Conservation (phyloP, 2,113 vertebrate species). For the Puffinus mauretanicus region DNA sequence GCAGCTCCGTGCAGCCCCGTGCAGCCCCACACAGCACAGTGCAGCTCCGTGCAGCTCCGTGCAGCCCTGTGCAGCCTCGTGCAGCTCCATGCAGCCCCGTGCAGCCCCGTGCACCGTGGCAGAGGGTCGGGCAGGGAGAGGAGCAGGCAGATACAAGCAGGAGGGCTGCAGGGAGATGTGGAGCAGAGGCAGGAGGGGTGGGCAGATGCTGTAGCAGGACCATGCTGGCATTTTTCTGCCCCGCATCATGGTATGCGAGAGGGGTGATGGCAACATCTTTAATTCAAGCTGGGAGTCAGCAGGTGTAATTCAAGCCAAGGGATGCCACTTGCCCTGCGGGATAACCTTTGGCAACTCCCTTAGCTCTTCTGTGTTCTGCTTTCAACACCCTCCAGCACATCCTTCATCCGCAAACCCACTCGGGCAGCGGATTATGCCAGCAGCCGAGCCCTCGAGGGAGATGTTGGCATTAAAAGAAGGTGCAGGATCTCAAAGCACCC, state of each 20-base stretch:
- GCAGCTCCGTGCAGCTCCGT: rapidly evolving
- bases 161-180: not conserved
- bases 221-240: not conserved
- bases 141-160: not conserved
- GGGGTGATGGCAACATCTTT: not conserved
- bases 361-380: not conserved
- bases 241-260: rapidly evolving
- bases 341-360: conserved; percentile 1
- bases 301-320: not conserved
- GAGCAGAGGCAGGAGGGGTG: not conserved
- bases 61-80: not conserved
- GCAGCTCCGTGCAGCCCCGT: not conserved
- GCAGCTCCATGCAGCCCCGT: not conserved
- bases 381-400: not conserved
- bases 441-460: not conserved
- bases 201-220: not conserved
- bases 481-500: not conserved
- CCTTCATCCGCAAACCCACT: not conserved
- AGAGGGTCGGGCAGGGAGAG: not conserved
- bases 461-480: not conserved
- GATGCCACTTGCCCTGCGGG: not conserved
- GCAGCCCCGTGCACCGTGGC: rapidly evolving
- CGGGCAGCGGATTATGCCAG: not conserved
- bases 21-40: not conserved
- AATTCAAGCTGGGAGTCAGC: not conserved